Evolutionary conservation across 2,888 invertebrate genomes (phyloP).

Genomic region (Leptothorax acervorum): DNA sequence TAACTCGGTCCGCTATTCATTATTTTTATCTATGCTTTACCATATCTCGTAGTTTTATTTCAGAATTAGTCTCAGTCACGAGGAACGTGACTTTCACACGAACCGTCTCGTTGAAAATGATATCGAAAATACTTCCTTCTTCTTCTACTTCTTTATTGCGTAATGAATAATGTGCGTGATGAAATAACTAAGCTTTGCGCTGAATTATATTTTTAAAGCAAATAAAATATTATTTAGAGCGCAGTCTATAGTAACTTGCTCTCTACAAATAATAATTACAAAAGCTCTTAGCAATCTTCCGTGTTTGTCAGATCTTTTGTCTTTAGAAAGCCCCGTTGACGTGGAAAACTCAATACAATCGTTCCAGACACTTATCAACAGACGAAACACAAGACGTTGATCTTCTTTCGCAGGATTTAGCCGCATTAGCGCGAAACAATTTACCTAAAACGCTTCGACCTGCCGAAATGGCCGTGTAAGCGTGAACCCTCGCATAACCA

Average conservation of each 20-base stretch:
- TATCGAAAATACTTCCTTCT: neutral
- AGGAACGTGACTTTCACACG: neutral
- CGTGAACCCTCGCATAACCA: slow-evolving; percentile 65
- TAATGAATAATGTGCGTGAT: neutral
- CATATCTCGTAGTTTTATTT: slow-evolving; percentile 23
- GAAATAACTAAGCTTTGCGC: neutral
- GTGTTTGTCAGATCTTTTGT: neutral
- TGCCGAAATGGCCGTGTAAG: slow-evolving; percentile 71
- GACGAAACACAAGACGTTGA: slow-evolving; percentile 37
- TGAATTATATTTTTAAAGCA: neutral
- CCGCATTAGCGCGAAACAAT: slow-evolving; percentile 74
- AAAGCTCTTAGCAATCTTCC: slow-evolving; percentile 2
- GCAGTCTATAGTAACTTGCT: neutral
- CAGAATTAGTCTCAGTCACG: slow-evolving; percentile 22
- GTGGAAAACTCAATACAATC: neutral
- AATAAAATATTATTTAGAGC: neutral
- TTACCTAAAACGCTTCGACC: slow-evolving; percentile 76
- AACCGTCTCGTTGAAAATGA: neutral
- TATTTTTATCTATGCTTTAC: slow-evolving; percentile 45
- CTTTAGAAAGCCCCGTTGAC: neutral
- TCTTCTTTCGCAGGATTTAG: slow-evolving; percentile 37
- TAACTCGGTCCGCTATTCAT: slow-evolving; percentile 35
- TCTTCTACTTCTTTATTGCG: neutral
- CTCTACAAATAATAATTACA: slow-evolving; percentile 1
- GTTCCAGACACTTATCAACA: slow-evolving; percentile 28